Base-by-base conservation (phyloP, 1,140 invertebrate species). In the Neocloeon triangulifer region DNA sequence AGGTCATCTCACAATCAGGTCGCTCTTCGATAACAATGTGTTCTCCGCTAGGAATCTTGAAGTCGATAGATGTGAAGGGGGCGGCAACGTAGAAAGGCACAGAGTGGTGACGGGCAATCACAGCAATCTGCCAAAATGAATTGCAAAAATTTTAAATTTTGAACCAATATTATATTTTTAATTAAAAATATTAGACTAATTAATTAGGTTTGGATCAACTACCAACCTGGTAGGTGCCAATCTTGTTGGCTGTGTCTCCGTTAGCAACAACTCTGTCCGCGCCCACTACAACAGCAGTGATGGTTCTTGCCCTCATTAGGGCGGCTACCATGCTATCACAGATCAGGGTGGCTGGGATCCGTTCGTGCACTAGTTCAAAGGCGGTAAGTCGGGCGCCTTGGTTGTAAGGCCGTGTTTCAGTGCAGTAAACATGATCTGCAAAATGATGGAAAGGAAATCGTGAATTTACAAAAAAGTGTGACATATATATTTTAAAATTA, bases 191-290 rank as follows among this genome's bases (percentile, higher is more conserved):
- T n/a, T n/a, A n/a, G n/a, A n/a, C n/a, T n/a, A n/a, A n/a, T n/a
- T n/a, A n/a, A n/a, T n/a, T n/a, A n/a, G n/a, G n/a, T n/a, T n/a
- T n/a, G n/a, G n/a, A n/a, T n/a, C n/a, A n/a, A n/a, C 13, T 27
- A 3, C 28, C 41, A 51, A 71, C 66, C 46, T 89, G 84, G 52
- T 95, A 98, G 13, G 94, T 99, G 39, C 94, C 94, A 50, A 98
- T 94, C 71, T 99, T 99, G 51, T 98, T 99, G 1, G 92, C 94
- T 2, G 92, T 97, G 52, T 99, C 94, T 2, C 94, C 94, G 58
- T 98, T 99, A 2, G 71, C 66, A 10, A 78, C 85, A 17, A 94
- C 80, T 48, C 86, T 64, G 52, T 94, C 86, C 17, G 86, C 85
- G 15, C 86, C 85, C 21, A 86, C 79, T 25, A 86, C 66, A 10